phyloP scores from a whole-genome alignment of 2,113 vertebrate species.

The Upupa epops region DNA sequence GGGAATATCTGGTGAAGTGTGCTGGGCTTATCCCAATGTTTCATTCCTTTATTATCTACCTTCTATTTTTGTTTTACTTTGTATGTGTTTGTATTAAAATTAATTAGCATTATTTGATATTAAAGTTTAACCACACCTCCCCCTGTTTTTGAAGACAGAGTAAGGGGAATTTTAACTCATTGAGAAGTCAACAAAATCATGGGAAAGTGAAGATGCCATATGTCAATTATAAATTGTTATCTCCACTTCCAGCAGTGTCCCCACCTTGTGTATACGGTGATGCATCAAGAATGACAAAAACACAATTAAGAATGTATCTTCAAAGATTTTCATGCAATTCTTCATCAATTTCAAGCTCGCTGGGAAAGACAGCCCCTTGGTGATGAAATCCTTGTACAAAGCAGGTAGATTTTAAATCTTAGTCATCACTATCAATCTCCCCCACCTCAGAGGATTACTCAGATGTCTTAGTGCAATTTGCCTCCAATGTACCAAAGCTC shows the following conservation, averaged over 20 bases:
- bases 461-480: not conserved
- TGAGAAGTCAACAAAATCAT: not conserved
- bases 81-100: not conserved
- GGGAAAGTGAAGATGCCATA: not conserved
- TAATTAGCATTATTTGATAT: not conserved
- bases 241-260: not conserved
- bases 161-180: not conserved
- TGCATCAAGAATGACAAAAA: not conserved
- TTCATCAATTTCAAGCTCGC: not conserved
- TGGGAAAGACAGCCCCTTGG: not conserved
- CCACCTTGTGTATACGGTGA: not conserved
- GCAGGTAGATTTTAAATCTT: not conserved
- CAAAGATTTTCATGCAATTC: not conserved
- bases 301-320: not conserved
- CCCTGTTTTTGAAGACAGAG: not conserved
- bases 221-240: not conserved
- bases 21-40: not conserved
- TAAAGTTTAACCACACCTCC: not conserved
- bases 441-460: not conserved
- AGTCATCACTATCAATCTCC: not conserved
- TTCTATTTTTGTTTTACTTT: not conserved
- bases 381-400: constrained; percentile 17
- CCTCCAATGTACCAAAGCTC: not conserved
- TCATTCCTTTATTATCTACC: not conserved
- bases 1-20: not conserved